Evolutionary conservation across 2,113 vertebrate genomes (phyloP).

Genomic region (Python bivittatus): DNA sequence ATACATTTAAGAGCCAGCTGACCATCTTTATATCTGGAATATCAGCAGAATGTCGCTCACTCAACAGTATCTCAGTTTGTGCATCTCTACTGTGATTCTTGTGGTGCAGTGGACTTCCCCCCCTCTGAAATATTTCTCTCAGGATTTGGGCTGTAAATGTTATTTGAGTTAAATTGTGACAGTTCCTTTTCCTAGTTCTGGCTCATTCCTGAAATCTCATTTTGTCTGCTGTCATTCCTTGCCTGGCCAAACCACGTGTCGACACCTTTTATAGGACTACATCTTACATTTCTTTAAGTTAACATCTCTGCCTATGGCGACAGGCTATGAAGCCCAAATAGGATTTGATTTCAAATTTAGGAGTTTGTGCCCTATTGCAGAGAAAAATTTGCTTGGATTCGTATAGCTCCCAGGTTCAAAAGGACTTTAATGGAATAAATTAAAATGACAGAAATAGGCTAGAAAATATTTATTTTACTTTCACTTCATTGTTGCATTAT

Average conservation of each 20-base stretch:
- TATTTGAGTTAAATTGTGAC: background rate
- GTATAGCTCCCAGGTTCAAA: background rate
- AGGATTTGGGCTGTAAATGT: background rate
- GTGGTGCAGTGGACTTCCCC: background rate
- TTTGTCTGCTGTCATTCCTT: background rate
- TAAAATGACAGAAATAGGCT: background rate
- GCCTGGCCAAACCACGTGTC: background rate
- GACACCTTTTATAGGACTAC: slow-evolving; percentile 14
- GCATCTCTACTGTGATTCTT: background rate
- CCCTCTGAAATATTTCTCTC: background rate
- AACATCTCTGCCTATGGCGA: background rate
- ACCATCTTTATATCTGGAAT: background rate
- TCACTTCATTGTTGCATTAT: background rate
- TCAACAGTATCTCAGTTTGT: background rate
- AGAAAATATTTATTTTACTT: background rate
- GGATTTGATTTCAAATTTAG: slow-evolving; percentile 3
- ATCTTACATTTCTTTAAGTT: background rate
- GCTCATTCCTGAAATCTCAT: slow-evolving; percentile 4
- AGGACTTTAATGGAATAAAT: background rate
- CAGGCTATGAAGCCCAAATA: background rate
- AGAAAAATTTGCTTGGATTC: background rate
- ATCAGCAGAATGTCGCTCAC: background rate
- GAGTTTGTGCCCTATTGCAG: background rate
- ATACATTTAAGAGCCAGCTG: background rate
- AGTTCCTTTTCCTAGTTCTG: background rate